Conservation (phyloP, 2,888 invertebrate genomes). For the Emmelina monodactyla region DNA sequence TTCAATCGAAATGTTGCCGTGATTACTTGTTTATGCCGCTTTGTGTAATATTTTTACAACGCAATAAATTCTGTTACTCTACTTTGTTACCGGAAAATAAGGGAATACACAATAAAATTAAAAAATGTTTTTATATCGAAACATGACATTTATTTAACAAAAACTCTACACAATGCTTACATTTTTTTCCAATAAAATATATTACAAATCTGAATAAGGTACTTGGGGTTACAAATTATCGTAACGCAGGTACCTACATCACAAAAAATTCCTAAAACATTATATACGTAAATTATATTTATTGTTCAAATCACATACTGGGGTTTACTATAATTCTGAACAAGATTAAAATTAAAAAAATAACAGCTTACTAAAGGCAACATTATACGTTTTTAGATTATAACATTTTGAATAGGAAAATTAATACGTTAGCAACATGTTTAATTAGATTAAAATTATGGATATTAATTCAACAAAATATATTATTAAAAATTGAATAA, state of each 20-base stretch:
- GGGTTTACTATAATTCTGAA: not conserved
- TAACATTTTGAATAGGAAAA: too few relatives aligned
- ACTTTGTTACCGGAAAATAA: too few relatives aligned
- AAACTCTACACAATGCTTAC: constrained; percentile 55
- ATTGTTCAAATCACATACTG: constrained; percentile 45
- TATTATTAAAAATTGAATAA: too few relatives aligned
- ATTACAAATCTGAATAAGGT: constrained; percentile 35
- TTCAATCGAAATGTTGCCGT: too few relatives aligned
- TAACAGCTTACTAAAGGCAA: not conserved
- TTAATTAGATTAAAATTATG: too few relatives aligned
- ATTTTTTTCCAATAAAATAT: constrained; percentile 37
- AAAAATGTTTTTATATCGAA: too few relatives aligned
- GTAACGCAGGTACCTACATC: constrained; percentile 34
- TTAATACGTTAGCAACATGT: too few relatives aligned
- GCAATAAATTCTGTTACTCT: too few relatives aligned
- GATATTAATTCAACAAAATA: too few relatives aligned
- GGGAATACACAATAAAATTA: too few relatives aligned
- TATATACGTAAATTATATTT: constrained; percentile 32
- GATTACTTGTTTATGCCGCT: too few relatives aligned
- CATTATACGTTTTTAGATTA: not conserved
- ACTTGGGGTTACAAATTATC: constrained; percentile 56
- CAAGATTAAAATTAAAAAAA: not conserved
- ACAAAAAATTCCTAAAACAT: constrained; percentile 26
- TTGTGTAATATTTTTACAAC: too few relatives aligned
- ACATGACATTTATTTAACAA: constrained; percentile 65